Conservation (phyloP, 2,888 invertebrate genomes). For the Apomyelois bistriatella region DNA sequence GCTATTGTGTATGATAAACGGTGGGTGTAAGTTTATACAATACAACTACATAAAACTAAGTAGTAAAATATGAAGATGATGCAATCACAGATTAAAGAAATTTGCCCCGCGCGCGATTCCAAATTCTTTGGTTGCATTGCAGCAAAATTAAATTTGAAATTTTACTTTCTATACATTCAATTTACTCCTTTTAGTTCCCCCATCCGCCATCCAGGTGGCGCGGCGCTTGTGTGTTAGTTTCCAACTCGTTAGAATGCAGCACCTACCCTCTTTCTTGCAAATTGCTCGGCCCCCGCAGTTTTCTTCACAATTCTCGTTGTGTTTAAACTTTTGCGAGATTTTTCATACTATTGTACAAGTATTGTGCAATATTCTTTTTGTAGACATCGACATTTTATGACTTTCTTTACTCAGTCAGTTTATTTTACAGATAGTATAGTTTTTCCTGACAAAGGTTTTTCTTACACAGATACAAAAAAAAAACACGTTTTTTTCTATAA, state of each 20-base stretch:
- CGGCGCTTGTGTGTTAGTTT: conserved; percentile 8
- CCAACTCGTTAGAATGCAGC: conserved; percentile 10
- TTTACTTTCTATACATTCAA: not conserved
- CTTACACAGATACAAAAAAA: too few species aligned
- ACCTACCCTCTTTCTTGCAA: conserved; percentile 3
- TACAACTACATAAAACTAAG: too few species aligned
- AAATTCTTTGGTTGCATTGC: too few species aligned
- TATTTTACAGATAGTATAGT: not conserved
- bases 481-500: too few species aligned
- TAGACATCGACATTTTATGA: not conserved
- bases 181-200: not conserved
- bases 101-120: too few species aligned
- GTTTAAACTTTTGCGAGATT: conserved; percentile 1
- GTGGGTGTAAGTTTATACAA: too few species aligned
- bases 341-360: not conserved
- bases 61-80: too few species aligned
- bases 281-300: conserved; percentile 7
- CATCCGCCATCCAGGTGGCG: not conserved
- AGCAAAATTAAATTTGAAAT: too few species aligned
- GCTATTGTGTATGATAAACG: too few species aligned
- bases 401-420: not conserved
- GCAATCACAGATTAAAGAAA: too few species aligned
- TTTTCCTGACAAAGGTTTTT: too few species aligned
- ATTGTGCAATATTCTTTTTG: not conserved
- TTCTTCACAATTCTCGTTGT: conserved; percentile 6